These are phyloP conservation scores for Serrognathus titanus DNA, from an alignment of 2,888 invertebrate genomes.

Conservation along the genomic window DNA sequence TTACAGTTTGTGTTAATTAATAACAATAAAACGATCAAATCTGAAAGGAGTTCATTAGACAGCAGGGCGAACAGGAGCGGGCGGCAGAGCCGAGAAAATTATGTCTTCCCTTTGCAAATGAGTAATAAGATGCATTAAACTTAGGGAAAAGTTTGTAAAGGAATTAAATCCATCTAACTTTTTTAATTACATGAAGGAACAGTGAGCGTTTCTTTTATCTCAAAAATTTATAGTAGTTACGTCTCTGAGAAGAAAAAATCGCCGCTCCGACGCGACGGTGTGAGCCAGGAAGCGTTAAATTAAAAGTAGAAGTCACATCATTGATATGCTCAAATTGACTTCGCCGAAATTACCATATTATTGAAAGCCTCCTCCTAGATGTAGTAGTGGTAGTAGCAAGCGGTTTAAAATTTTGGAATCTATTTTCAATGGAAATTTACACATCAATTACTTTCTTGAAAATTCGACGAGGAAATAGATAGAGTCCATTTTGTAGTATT, in stretches of 20 bases:
- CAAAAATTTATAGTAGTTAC: constrained; percentile 19
- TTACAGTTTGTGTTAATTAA: constrained; percentile 5
- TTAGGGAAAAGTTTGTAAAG: constrained; percentile 17
- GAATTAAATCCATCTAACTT: constrained; percentile 28
- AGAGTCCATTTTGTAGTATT: background rate
- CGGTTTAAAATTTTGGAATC: constrained; percentile 8
- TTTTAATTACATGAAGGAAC: constrained; percentile 25
- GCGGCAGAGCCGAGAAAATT: constrained; percentile 5
- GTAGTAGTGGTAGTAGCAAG: constrained; percentile 19
- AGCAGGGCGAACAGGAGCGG: too few species aligned
- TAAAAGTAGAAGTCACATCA: constrained; percentile 27
- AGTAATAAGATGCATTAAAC: constrained; percentile 12
- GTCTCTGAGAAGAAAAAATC: background rate
- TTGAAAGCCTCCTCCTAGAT: constrained; percentile 29
- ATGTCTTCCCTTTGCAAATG: constrained; percentile 7
- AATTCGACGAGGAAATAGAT: too few species aligned
- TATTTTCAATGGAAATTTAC: background rate
- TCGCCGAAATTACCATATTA: constrained; percentile 37
- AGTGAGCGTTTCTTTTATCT: constrained; percentile 19
- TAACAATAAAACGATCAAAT: constrained; percentile 9
- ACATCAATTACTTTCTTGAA: too few species aligned
- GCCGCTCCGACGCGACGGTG: background rate
- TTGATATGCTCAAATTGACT: constrained; percentile 36
- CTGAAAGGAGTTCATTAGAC: constrained; percentile 9
- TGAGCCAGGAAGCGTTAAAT: background rate